phyloP scores from a whole-genome alignment of 2,113 vertebrate genomes.

The Mystacornis crossleyi region DNA sequence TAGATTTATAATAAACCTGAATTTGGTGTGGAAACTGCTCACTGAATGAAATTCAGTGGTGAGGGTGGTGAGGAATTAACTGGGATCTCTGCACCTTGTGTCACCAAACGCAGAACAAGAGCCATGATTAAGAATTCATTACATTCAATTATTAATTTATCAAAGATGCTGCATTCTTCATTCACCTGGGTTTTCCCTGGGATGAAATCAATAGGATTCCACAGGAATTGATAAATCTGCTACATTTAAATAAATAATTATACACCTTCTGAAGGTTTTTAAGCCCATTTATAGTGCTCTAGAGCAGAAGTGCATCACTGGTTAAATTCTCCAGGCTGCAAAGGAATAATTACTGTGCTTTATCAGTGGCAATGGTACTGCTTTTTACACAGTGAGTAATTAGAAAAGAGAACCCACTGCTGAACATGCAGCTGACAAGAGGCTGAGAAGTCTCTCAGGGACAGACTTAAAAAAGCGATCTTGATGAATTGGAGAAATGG shows the following conservation, averaged over 20 bases:
- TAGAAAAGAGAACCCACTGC: not conserved
- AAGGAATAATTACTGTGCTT: not conserved
- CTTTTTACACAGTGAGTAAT: not conserved
- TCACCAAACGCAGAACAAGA: not conserved
- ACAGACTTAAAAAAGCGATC: not conserved
- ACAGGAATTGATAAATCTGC: not conserved
- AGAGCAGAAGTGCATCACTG: not conserved
- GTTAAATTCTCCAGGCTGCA: not conserved
- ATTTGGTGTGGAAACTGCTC: not conserved
- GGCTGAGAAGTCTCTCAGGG: not conserved
- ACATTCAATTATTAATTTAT: constrained; percentile 49
- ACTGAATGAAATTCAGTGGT: not conserved
- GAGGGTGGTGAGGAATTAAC: not conserved
- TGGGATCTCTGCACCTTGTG: not conserved
- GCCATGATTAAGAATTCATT: not conserved
- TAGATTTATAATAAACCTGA: not conserved
- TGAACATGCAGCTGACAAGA: not conserved
- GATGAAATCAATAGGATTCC: not conserved
- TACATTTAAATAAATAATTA: constrained; percentile 48
- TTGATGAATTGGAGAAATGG: not conserved
- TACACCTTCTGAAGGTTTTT: not conserved
- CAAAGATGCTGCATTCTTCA: constrained; percentile 12
- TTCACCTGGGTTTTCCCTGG: constrained; percentile 10
- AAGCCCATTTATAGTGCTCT: not conserved
- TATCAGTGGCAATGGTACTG: not conserved